Evolutionary conservation across 2,113 vertebrate genomes (phyloP).

Genomic region (Corythornis cristatus): DNA sequence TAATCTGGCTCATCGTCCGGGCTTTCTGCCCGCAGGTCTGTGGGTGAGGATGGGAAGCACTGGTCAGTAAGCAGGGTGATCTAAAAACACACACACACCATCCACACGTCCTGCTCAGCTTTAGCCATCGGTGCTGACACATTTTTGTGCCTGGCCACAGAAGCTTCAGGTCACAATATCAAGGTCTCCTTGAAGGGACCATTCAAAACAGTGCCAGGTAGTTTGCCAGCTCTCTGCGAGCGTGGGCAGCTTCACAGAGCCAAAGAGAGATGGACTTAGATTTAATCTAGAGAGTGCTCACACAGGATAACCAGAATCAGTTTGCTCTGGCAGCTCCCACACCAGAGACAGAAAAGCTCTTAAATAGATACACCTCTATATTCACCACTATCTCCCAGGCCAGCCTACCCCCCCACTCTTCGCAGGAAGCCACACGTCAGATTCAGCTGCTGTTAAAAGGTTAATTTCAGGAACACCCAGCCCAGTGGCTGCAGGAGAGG

Average conservation of each 20-base stretch:
- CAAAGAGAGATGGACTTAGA: neutral
- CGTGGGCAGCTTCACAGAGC: neutral
- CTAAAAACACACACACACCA: neutral
- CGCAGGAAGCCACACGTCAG: neutral
- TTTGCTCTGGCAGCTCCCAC: neutral
- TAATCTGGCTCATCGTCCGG: conserved; percentile 71
- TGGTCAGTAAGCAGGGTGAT: neutral
- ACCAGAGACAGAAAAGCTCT: neutral
- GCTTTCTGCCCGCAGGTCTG: neutral
- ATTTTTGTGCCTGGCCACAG: neutral
- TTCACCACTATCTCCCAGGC: neutral
- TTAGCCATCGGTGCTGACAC: neutral
- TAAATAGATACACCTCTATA: accelerated
- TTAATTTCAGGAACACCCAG: neutral
- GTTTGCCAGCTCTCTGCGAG: neutral
- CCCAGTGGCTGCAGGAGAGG: neutral
- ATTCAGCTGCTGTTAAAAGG: neutral
- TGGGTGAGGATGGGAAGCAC: neutral
- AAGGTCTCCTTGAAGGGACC: neutral
- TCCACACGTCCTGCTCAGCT: accelerated
- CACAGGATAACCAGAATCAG: neutral
- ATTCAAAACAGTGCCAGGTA: neutral
- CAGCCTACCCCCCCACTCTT: neutral
- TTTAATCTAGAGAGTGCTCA: neutral
- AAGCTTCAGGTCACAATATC: neutral